Evolutionary conservation across 2,888 invertebrate genomes (phyloP).

Genomic region (Melanostoma mellinum): DNA sequence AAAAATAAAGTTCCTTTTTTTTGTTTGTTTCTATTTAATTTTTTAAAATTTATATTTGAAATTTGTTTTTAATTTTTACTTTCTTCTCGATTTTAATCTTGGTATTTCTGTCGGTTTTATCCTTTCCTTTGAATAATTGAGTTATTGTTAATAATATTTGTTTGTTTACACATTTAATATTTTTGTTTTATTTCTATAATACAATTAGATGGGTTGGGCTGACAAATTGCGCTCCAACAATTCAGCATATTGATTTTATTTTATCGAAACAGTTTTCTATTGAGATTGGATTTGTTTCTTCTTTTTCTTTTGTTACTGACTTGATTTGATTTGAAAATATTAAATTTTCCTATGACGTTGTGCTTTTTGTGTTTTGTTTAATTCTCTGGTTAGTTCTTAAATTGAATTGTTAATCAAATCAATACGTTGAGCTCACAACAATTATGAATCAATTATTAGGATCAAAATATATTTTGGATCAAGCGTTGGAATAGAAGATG

Average conservation of each 20-base stretch:
- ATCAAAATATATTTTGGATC: too few relatives aligned
- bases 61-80: constrained; percentile 38
- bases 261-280: constrained; percentile 17
- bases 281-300: constrained; percentile 8
- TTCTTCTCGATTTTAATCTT: constrained; percentile 50
- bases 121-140: constrained; percentile 54
- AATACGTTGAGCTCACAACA: too few relatives aligned
- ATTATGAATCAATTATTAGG: too few relatives aligned
- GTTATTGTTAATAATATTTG: not conserved
- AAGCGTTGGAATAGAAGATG: too few relatives aligned
- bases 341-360: constrained; percentile 43
- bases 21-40: constrained; percentile 31
- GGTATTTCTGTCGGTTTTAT: constrained; percentile 23
- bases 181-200: constrained; percentile 7
- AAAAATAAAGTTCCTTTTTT: constrained; percentile 66
- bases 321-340: constrained; percentile 33
- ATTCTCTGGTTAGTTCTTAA: constrained; percentile 17
- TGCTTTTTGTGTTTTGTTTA: constrained; percentile 2
- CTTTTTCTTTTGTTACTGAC: constrained; percentile 23
- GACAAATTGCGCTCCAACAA: not conserved
- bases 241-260: constrained; percentile 25
- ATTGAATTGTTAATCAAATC: not conserved
- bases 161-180: not conserved
- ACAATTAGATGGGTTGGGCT: not conserved
- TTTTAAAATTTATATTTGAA: constrained; percentile 5